Percentiles rank a stretch among this genome's conserved stretches.
Conservation (phyloP, 2,797 vertebrate genomes). For the Nyctibius grandis region DNA sequence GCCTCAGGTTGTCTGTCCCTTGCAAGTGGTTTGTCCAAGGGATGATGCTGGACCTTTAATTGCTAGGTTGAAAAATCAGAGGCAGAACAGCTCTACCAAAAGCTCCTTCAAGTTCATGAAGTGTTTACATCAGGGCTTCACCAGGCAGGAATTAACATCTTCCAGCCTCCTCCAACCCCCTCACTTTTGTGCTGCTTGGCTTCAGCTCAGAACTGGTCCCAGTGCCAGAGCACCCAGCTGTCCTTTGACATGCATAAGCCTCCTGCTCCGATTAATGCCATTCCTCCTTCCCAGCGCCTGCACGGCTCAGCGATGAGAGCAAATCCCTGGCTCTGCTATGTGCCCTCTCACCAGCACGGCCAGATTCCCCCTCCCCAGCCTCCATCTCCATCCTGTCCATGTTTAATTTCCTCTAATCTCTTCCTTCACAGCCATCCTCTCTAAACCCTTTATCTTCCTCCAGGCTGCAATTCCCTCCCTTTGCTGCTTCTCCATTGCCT, state of each 20-base stretch:
- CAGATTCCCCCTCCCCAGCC: not conserved
- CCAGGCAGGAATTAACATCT: not conserved
- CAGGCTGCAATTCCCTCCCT: slow-evolving; percentile 2
- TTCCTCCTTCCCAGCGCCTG: not conserved
- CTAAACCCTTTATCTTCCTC: slow-evolving; percentile 15
- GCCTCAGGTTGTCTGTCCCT: not conserved
- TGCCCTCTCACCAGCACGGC: not conserved
- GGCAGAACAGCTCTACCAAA: not conserved
- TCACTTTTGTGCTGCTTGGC: not conserved
- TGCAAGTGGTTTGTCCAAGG: not conserved
- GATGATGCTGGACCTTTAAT: not conserved
- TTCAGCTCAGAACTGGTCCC: not conserved
- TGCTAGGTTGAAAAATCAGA: fast-evolving
- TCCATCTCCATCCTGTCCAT: not conserved
- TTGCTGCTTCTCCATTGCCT: not conserved
- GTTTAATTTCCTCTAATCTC: slow-evolving; percentile 3
- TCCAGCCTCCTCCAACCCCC: not conserved
- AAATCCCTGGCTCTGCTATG: not conserved
- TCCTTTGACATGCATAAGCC: not conserved
- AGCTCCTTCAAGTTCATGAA: not conserved
- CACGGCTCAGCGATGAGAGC: not conserved
- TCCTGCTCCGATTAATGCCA: not conserved
- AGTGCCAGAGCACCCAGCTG: not conserved
- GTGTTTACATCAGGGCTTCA: not conserved
- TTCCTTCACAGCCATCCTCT: not conserved